phyloP scores from a whole-genome alignment of 2,113 vertebrate genomes.

The Saccopteryx bilineata region DNA sequence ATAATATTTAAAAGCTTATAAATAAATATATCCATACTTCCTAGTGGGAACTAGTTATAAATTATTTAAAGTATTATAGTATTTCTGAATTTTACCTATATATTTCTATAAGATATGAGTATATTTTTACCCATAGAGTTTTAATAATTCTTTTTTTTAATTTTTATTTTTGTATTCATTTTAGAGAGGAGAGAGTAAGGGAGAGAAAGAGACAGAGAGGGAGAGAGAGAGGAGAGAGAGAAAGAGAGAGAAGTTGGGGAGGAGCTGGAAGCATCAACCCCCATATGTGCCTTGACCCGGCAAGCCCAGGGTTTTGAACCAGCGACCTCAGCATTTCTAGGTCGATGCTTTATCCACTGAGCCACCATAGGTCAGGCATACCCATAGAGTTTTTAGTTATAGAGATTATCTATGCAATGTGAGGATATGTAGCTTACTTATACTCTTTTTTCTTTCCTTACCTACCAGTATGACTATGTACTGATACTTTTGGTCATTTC shows the following conservation, averaged over 20 bases:
- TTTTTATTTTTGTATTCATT: too few species aligned
- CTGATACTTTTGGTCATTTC: background rate
- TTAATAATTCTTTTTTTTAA: too few species aligned
- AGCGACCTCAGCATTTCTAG: too few species aligned
- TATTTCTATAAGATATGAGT: background rate
- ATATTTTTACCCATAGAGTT: background rate
- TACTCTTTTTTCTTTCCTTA: background rate
- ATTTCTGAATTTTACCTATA: background rate
- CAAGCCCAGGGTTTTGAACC: too few species aligned
- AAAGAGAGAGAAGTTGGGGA: too few species aligned
- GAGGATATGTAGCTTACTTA: background rate
- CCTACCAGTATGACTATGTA: background rate
- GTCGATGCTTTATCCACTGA: too few species aligned
- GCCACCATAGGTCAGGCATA: too few species aligned
- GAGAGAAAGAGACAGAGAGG: too few species aligned
- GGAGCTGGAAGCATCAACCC: too few species aligned
- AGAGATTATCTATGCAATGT: background rate
- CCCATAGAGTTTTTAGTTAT: background rate
- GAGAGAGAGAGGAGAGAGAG: too few species aligned
- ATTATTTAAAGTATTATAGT: background rate
- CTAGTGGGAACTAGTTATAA: background rate
- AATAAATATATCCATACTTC: background rate
- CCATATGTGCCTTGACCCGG: too few species aligned
- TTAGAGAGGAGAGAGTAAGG: too few species aligned
- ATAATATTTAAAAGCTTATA: background rate